These are phyloP conservation scores for Neotoxoptera formosana DNA, from an alignment of 1,140 invertebrate species.

Conservation along the genomic window DNA sequence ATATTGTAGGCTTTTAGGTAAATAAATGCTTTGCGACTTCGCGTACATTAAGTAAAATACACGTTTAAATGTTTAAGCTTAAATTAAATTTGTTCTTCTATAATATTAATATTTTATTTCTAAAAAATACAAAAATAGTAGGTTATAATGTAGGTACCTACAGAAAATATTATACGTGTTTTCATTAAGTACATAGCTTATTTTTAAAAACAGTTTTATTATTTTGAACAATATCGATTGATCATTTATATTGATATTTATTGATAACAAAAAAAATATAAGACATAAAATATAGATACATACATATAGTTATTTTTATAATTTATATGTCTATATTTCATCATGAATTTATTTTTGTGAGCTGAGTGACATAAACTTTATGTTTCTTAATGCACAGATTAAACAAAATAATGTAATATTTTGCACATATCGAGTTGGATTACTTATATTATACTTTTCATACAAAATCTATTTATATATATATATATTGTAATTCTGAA, in stretches of 20 bases:
- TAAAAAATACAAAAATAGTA: background rate
- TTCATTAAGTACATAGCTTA: background rate
- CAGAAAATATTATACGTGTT: background rate
- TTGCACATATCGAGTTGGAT: background rate
- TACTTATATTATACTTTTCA: slow-evolving; percentile 5
- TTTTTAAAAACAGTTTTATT: no score
- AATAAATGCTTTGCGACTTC: background rate
- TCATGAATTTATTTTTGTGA: background rate
- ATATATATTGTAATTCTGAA: background rate
- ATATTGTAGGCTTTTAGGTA: background rate
- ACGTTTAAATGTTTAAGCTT: no score
- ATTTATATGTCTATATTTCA: background rate
- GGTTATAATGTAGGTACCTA: no score
- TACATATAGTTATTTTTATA: no score
- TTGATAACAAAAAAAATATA: background rate
- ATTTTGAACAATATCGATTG: background rate
- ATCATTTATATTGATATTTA: background rate
- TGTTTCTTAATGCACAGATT: background rate
- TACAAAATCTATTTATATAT: slow-evolving; percentile 16
- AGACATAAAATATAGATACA: background rate
- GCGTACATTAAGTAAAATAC: background rate
- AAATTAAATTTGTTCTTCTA: background rate
- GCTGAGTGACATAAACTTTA: background rate
- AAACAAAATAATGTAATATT: slow-evolving; percentile 19
- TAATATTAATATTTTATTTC: background rate